These are phyloP conservation scores for Megalops cyprinoides DNA, from an alignment of 2,797 vertebrate genomes.

Conservation along the genomic window DNA sequence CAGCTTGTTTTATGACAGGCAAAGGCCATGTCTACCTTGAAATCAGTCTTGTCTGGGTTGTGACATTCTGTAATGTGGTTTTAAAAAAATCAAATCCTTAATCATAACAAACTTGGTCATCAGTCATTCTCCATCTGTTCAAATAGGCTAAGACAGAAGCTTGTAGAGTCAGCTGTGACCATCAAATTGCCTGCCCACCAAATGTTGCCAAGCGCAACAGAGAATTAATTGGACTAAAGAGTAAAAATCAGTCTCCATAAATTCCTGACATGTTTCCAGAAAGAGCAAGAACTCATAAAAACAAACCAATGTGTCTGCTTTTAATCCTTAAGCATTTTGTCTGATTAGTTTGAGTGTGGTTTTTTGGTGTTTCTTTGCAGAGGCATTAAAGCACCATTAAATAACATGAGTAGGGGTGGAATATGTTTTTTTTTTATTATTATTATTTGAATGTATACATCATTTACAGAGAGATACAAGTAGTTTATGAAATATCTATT, in stretches of 20 bases:
- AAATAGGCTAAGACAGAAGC: background rate
- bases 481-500: no score
- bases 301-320: constrained; percentile 10
- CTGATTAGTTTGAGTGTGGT: constrained; percentile 6
- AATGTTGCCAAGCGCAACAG: background rate
- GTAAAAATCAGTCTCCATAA: background rate
- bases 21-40: no score
- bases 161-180: background rate
- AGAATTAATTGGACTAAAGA: background rate
- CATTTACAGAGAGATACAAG: no score
- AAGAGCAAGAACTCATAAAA: constrained; percentile 7
- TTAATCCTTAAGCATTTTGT: background rate
- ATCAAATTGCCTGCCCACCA: background rate
- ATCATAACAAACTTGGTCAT: background rate
- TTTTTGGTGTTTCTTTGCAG: background rate
- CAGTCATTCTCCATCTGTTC: background rate
- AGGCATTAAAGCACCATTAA: background rate
- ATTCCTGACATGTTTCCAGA: background rate
- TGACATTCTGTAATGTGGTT: constrained; percentile 1
- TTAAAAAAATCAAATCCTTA: background rate
- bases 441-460: no score
- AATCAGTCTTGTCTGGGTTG: background rate
- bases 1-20: no score
- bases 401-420: background rate
- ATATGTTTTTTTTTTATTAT: no score